These are phyloP conservation scores for Streptopelia turtur DNA, from an alignment of 2,797 vertebrate genomes.

Conservation along the genomic window DNA sequence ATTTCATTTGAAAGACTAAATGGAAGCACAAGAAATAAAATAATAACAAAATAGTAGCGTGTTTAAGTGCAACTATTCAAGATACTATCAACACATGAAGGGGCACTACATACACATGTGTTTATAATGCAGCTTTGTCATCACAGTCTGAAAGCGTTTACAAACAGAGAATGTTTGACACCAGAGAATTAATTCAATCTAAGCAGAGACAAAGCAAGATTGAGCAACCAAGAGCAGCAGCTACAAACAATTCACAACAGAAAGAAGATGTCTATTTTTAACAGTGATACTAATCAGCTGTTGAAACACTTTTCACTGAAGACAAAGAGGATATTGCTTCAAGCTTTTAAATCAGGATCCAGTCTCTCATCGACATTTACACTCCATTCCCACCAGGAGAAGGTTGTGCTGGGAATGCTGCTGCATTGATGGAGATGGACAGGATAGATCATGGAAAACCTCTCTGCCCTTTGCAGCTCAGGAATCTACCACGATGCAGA, in stretches of 20 bases:
- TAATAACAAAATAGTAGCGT: no score
- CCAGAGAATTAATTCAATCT: background rate
- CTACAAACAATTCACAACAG: background rate
- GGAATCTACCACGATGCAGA: background rate
- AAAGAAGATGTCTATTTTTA: slow-evolving; percentile 11
- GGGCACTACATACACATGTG: background rate
- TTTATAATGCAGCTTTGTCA: slow-evolving; percentile 31
- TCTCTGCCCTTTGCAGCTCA: background rate
- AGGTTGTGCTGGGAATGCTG: background rate
- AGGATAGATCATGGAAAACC: background rate
- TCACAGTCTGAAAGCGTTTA: slow-evolving; percentile 1
- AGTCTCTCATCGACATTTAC: background rate
- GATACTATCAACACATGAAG: background rate
- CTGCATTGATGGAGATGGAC: background rate
- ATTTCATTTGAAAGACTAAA: background rate
- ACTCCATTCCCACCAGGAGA: background rate
- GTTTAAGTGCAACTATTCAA: background rate
- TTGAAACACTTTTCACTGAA: background rate
- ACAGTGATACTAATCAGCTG: background rate
- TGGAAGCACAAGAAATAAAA: slow-evolving; percentile 11
- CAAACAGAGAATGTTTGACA: background rate
- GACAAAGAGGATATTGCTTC: background rate
- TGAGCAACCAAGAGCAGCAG: background rate
- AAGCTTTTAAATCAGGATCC: background rate
- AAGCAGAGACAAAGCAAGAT: background rate